phyloP scores from a whole-genome alignment of 1,140 invertebrate genomes.

The Anastrepha ludens region DNA sequence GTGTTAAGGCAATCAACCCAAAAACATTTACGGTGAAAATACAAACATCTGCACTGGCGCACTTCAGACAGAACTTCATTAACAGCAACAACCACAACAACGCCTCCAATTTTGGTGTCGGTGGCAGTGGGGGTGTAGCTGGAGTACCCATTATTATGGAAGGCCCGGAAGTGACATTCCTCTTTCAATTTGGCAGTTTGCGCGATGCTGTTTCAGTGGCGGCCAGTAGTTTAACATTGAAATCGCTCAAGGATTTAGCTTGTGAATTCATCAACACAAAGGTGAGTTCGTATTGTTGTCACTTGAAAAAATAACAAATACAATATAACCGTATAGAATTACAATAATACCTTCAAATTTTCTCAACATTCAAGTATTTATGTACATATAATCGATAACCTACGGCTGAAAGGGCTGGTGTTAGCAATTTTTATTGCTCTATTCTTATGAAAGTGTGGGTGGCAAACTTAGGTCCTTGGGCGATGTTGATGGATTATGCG shows the following conservation, averaged over 20 bases:
- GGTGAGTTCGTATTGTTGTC: constrained; percentile 76
- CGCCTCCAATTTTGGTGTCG: constrained; percentile 6
- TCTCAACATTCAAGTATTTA: too few relatives aligned
- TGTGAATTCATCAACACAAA: constrained; percentile 96
- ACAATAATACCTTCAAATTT: too few relatives aligned
- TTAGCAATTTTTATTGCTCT: too few relatives aligned
- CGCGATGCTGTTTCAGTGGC: constrained; percentile 92
- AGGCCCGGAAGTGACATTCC: constrained; percentile 89
- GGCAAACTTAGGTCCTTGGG: neutral
- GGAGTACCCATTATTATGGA: constrained; percentile 77
- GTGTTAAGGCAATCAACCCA: neutral
- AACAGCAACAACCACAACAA: constrained; percentile 20
- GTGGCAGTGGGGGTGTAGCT: neutral
- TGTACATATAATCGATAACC: too few relatives aligned
- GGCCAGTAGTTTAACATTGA: constrained; percentile 86
- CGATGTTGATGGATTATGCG: neutral
- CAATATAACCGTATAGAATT: too few relatives aligned
- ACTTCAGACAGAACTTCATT: constrained; percentile 31
- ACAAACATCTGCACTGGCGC: constrained; percentile 26
- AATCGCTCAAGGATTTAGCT: constrained; percentile 93
- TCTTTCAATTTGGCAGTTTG: constrained; percentile 94
- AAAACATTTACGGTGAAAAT: neutral
- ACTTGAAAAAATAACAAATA: neutral
- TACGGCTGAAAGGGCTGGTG: too few relatives aligned
- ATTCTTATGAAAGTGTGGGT: neutral